These are phyloP conservation scores for Buphagus erythrorhynchus DNA, from an alignment of 2,797 vertebrate species.

Conservation along the genomic window DNA sequence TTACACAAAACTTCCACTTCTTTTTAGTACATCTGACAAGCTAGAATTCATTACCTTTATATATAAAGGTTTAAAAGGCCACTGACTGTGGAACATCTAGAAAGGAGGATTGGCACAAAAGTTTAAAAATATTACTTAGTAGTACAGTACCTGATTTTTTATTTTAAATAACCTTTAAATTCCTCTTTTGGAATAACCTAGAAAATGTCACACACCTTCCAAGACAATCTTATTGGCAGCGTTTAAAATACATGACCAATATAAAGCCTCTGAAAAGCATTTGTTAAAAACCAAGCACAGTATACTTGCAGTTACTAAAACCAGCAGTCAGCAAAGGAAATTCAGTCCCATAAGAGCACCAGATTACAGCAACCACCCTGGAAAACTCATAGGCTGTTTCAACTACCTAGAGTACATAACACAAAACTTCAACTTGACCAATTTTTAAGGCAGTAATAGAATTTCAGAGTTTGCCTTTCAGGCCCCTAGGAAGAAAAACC, in stretches of 20 bases:
- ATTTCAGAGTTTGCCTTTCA: background rate
- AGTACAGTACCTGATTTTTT: background rate
- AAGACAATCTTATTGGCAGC: background rate
- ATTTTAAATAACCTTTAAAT: background rate
- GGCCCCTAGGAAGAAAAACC: fast-evolving
- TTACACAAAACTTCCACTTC: background rate
- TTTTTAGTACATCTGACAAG: background rate
- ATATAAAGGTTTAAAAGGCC: background rate
- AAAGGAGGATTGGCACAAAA: background rate
- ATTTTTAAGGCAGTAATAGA: background rate
- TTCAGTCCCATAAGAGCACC: background rate
- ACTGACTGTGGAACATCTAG: background rate
- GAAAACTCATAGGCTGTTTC: background rate
- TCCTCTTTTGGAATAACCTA: background rate
- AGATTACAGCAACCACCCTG: background rate
- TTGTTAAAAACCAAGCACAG: background rate
- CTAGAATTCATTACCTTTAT: background rate
- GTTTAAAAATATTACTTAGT: background rate
- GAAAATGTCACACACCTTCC: fast-evolving
- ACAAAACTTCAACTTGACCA: fast-evolving
- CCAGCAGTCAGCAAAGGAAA: background rate
- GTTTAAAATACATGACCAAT: background rate
- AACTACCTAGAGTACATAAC: background rate
- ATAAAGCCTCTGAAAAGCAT: background rate
- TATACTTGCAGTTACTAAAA: background rate